Conservation (phyloP, 2,797 vertebrate genomes). For the Labroides dimidiatus region DNA sequence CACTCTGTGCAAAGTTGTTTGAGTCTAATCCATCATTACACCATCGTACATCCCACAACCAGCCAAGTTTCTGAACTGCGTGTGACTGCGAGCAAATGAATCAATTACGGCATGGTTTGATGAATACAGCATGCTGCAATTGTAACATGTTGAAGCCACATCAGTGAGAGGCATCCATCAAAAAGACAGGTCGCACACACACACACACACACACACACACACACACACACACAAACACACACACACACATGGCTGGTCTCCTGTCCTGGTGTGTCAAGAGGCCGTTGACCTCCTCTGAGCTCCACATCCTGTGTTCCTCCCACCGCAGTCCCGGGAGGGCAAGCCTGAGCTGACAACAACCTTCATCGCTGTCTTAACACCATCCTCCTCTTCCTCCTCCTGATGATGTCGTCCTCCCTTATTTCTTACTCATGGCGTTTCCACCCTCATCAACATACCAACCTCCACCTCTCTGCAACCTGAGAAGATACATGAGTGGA, state of each 20-base stretch:
- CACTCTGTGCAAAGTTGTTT: slow-evolving; percentile 49
- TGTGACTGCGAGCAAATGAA: slow-evolving; percentile 56
- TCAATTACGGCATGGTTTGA: slow-evolving; percentile 53
- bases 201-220: slow-evolving; percentile 40
- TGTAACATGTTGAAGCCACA: slow-evolving; percentile 46
- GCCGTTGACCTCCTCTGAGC: slow-evolving; percentile 73
- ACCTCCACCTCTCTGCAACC: slow-evolving; percentile 20
- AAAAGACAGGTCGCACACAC: slow-evolving; percentile 36
- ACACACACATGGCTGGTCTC: slow-evolving; percentile 43
- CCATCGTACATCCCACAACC: slow-evolving; percentile 13
- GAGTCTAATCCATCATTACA: slow-evolving; percentile 52
- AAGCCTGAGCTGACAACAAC: slow-evolving; percentile 56
- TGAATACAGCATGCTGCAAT: slow-evolving; percentile 65
- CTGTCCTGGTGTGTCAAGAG: slow-evolving; percentile 69
- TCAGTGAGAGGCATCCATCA: slow-evolving; percentile 59
- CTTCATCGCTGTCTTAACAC: slow-evolving; percentile 52
- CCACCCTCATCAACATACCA: slow-evolving; percentile 40
- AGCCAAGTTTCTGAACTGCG: slow-evolving; percentile 44
- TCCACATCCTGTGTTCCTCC: slow-evolving; percentile 70
- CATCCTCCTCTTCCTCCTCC: slow-evolving; percentile 41
- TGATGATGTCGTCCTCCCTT: slow-evolving; percentile 47
- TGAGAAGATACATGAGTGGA: slow-evolving; percentile 7
- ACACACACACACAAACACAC: neutral
- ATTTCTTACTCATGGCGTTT: slow-evolving; percentile 59
- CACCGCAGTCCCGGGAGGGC: slow-evolving; percentile 48